Evolutionary conservation across 2,888 invertebrate genomes (phyloP).

Genomic region (Orgyia antiqua): DNA sequence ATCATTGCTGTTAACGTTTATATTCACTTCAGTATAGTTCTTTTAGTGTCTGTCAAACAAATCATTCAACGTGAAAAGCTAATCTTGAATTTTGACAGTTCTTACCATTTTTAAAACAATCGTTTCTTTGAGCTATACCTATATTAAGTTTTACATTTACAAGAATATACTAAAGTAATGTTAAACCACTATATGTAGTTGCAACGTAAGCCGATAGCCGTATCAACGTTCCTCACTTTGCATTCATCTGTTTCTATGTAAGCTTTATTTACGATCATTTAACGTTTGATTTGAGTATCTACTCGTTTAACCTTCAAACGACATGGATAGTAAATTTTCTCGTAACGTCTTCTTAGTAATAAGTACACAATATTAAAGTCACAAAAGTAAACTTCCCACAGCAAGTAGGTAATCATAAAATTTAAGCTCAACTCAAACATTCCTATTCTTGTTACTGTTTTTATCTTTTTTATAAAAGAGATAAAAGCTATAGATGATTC

Average conservation of each 20-base stretch:
- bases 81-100: slow-evolving; percentile 26
- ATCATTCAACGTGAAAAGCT: slow-evolving; percentile 37
- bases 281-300: slow-evolving; percentile 1
- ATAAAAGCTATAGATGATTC: slow-evolving; percentile 17
- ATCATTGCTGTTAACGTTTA: slow-evolving; percentile 33
- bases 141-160: slow-evolving; percentile 8
- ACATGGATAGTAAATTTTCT: slow-evolving; percentile 5
- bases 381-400: slow-evolving; percentile 13
- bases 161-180: slow-evolving; percentile 5
- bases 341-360: slow-evolving; percentile 9
- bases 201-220: slow-evolving; percentile 1
- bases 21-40: slow-evolving; percentile 16
- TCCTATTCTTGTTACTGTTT: slow-evolving; percentile 7
- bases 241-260: not conserved
- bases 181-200: not conserved
- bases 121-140: slow-evolving; percentile 7
- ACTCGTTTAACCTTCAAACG: slow-evolving; percentile 2
- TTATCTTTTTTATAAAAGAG: slow-evolving; percentile 26
- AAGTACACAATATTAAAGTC: slow-evolving; percentile 8
- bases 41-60: slow-evolving; percentile 32
- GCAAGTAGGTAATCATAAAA: slow-evolving; percentile 10
- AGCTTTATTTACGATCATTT: slow-evolving; percentile 2
- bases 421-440: slow-evolving; percentile 12
- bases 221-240: not conserved
- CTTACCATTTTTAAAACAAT: slow-evolving; percentile 37